Evolutionary conservation across 2,888 invertebrate species (phyloP).

Genomic region (Ariolimax columbianus): DNA sequence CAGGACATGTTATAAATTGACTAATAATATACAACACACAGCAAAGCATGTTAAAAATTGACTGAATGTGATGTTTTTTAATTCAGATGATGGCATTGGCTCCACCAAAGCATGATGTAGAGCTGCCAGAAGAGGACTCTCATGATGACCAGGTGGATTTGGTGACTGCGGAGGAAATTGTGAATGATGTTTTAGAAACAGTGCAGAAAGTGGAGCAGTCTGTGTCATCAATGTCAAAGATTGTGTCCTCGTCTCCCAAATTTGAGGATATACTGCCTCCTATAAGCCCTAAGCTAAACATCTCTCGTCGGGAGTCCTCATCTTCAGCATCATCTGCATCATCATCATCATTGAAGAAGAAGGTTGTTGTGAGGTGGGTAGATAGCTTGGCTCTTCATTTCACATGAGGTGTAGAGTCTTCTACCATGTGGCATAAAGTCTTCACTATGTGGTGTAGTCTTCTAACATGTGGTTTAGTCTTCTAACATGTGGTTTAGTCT

Average conservation of each 20-base stretch:
- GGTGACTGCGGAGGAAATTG: constrained; percentile 60
- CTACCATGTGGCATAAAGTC: no score
- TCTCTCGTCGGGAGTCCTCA: not conserved
- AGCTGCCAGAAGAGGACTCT: constrained; percentile 63
- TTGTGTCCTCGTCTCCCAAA: constrained; percentile 36
- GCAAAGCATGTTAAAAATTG: no score
- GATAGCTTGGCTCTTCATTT: no score
- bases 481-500: no score
- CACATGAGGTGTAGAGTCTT: no score
- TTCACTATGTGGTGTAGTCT: no score
- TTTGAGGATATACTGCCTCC: not conserved
- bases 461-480: no score
- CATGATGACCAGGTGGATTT: constrained; percentile 56
- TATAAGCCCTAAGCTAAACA: constrained; percentile 18
- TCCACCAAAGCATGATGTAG: constrained; percentile 50
- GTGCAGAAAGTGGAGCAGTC: constrained; percentile 55
- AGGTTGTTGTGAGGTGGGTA: constrained; percentile 48
- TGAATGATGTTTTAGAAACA: constrained; percentile 65
- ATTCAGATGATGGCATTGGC: not conserved
- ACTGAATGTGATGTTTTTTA: not conserved
- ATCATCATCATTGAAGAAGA: constrained; percentile 26
- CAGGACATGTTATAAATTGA: no score
- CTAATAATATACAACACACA: no score
- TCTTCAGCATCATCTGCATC: constrained; percentile 36
- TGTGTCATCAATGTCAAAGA: constrained; percentile 21